Evolutionary conservation across 2,797 vertebrate species (phyloP).

Genomic region (Gambusia yucatana): DNA sequence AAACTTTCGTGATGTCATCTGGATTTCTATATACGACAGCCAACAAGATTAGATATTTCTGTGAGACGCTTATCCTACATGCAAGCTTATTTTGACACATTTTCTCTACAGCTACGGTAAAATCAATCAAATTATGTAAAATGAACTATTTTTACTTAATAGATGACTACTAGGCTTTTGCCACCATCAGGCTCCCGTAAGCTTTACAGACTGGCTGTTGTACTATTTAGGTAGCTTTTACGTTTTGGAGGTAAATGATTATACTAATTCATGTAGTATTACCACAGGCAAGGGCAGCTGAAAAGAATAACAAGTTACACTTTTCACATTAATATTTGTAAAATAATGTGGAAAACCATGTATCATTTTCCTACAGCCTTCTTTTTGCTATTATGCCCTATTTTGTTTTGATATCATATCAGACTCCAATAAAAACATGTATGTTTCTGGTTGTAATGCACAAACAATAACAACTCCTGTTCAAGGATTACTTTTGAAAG

Average conservation of each 20-base stretch:
- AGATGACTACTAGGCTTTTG: not conserved
- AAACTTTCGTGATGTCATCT: not conserved
- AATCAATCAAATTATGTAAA: not conserved
- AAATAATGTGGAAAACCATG: not conserved
- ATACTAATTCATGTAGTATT: not conserved
- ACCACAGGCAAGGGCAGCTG: not conserved
- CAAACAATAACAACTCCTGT: not conserved
- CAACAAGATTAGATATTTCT: not conserved
- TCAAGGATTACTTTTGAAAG: not conserved
- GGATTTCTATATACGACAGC: not conserved
- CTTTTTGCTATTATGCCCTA: not conserved
- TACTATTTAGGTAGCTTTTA: not conserved
- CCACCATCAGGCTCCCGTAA: not conserved
- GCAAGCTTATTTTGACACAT: not conserved
- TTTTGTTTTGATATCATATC: not conserved
- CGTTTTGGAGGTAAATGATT: not conserved
- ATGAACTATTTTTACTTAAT: not conserved
- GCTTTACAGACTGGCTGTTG: not conserved
- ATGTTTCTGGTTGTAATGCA: not conserved
- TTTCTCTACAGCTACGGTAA: not conserved
- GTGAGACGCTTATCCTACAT: not conserved
- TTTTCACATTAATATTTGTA: not conserved
- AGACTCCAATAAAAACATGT: not conserved
- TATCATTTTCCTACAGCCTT: not conserved
- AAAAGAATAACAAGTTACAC: not conserved